Evolutionary conservation across 2,797 vertebrate genomes (phyloP), one percentile per base, ranked within the genome.

Genomic region (Bovichtus variegatus): DNA sequence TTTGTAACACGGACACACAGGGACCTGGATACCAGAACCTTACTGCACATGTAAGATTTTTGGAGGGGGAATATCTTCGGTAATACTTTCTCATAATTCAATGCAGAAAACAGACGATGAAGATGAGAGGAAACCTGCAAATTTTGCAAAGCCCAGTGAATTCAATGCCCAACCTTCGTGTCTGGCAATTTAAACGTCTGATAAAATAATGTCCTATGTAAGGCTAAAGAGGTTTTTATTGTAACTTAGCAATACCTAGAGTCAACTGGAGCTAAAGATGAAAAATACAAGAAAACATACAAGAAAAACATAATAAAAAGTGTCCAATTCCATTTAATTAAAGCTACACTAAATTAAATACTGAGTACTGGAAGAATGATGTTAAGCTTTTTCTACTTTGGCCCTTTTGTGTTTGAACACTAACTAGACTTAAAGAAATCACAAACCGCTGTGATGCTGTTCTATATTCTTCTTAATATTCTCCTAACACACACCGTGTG

Each of bases 91-190:
- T 29, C 23, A 27, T 5, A 8, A 68, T 69, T 54, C 8, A 64
- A 68, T 27, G 51, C 44, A 70, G 44, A 46, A 65, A 68, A 23
- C 47, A 84, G 21, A 11, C 1, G n/a, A n/a, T n/a, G n/a, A n/a
- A 53, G 70, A 63, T 46, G 19, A 69, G 71, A 47, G 19, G 13
- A n/a, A 62, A 31, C 2, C 21, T 19, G 16, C 11, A 49, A 6
- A 34, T 71, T 25, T 51, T 41, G 49, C 41, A 2, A 61, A 25
- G 34, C 70, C 34, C 38, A 46, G 23, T 50, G 1, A 36, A 44
- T 49, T 21, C 19, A 47, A 23, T 13, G 36, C 13, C n/a, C 29
- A 3, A 55, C 23, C 18, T 34, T 65, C 3, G 5, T 38, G 27
- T 64, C 12, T 44, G 64, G 40, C 31, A 50, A 51, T 31, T 19